Conservation (phyloP, 2,888 invertebrate genomes). For the Mythimna pallens region DNA sequence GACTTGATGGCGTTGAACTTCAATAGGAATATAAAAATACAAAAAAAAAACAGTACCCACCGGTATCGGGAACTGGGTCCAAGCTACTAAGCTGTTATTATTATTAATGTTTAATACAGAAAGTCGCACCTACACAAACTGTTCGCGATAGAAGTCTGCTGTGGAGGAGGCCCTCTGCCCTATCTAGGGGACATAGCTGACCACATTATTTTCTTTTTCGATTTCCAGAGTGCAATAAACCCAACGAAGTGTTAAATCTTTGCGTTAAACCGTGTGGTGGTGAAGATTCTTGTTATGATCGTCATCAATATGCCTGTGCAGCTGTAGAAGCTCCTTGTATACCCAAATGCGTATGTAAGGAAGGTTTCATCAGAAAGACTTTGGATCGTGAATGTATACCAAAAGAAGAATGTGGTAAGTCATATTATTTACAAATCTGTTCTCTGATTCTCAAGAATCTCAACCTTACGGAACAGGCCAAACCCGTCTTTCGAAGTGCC, state of each 20-base stretch:
- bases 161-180: no score
- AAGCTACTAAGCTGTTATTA: no score
- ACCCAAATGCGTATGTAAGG: constrained; percentile 16
- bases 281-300: constrained; percentile 35
- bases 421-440: neutral
- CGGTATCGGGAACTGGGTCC: no score
- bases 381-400: constrained; percentile 31
- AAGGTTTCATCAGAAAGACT: constrained; percentile 12
- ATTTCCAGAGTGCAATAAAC: constrained; percentile 23
- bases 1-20: no score
- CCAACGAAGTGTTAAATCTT: constrained; percentile 4
- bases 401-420: constrained; percentile 33
- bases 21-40: no score
- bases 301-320: constrained; percentile 6
- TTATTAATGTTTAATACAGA: no score
- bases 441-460: no score
- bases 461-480: no score
- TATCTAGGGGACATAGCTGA: neutral
- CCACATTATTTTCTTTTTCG: neutral
- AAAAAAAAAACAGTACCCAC: no score
- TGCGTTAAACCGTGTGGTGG: constrained; percentile 10
- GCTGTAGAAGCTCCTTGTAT: neutral
- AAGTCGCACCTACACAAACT: no score
- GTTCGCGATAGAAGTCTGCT: no score
- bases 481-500: no score